phyloP scores from a whole-genome alignment of 1,140 invertebrate species.

The Zaprionus ghesquierei region DNA sequence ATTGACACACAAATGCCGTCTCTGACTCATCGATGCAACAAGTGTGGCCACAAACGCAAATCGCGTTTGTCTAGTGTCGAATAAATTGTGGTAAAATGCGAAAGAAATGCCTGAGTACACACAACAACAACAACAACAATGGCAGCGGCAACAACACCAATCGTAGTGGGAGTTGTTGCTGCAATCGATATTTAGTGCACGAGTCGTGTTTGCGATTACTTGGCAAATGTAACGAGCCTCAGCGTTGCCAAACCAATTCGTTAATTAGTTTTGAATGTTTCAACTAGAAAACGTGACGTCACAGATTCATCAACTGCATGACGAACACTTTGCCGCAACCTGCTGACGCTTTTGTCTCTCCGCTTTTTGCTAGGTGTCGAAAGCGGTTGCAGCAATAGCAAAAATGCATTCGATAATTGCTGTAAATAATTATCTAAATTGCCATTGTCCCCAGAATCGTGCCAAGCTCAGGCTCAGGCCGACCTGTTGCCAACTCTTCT shows the following conservation, averaged over 20 bases:
- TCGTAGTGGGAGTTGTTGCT: conserved; percentile 8
- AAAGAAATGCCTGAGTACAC: conserved; percentile 16
- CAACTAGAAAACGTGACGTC: conserved; percentile 13
- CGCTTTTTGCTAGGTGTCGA: conserved; percentile 45
- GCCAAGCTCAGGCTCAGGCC: conserved; percentile 1
- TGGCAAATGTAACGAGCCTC: conserved; percentile 15
- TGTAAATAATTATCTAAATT: conserved; percentile 65
- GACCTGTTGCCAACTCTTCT: conserved; percentile 3
- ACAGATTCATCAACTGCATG: conserved; percentile 32
- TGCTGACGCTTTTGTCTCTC: background rate
- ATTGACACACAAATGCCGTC: conserved; percentile 56
- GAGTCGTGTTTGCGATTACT: background rate
- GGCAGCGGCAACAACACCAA: background rate
- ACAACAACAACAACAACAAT: background rate
- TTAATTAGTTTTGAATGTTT: conserved; percentile 18
- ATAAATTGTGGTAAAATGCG: conserved; percentile 28
- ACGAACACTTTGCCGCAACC: conserved; percentile 5
- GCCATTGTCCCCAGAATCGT: conserved; percentile 58
- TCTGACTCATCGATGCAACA: conserved; percentile 52
- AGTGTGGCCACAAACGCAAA: conserved; percentile 45
- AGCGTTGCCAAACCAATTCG: conserved; percentile 16
- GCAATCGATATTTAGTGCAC: conserved; percentile 20
- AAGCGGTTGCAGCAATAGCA: conserved; percentile 35
- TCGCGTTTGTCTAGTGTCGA: conserved; percentile 23
- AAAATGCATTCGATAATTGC: conserved; percentile 66